These are phyloP conservation scores for Melanostoma scalare DNA, from an alignment of 2,888 invertebrate genomes.

Conservation along the genomic window DNA sequence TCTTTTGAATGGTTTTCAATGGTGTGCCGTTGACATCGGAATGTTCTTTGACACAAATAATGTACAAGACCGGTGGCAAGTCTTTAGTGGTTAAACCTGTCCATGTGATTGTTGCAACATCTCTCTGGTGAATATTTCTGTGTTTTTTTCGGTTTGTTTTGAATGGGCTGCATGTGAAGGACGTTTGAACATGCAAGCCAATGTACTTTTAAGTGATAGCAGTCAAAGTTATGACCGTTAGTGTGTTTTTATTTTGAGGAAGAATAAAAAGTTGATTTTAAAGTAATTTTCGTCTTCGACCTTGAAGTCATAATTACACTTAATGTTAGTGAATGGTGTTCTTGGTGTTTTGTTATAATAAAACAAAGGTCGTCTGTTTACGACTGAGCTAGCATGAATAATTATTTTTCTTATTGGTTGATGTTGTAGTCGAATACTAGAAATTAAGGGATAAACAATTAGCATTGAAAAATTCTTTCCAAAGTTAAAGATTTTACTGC, in stretches of 20 bases:
- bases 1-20: not conserved
- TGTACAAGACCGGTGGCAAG: constrained; percentile 52
- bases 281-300: constrained; percentile 41
- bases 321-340: constrained; percentile 22
- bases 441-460: not conserved
- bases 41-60: constrained; percentile 47
- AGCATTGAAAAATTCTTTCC: too few species aligned
- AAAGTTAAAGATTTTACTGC: too few species aligned
- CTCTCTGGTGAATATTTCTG: constrained; percentile 19
- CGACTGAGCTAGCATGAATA: constrained; percentile 5
- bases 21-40: constrained; percentile 29
- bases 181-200: constrained; percentile 23
- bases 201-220: constrained; percentile 11
- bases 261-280: constrained; percentile 20
- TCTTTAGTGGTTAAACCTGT: constrained; percentile 65
- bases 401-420: not conserved
- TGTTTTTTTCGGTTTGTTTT: constrained; percentile 24
- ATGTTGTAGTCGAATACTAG: not conserved
- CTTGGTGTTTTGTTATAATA: constrained; percentile 14
- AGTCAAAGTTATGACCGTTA: not conserved
- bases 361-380: not conserved
- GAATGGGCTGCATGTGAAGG: constrained; percentile 6
- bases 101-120: constrained; percentile 42
- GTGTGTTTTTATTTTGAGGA: constrained; percentile 4
- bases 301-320: constrained; percentile 45